Conservation (phyloP, 2,797 vertebrate species). For the Florisuga fusca region DNA sequence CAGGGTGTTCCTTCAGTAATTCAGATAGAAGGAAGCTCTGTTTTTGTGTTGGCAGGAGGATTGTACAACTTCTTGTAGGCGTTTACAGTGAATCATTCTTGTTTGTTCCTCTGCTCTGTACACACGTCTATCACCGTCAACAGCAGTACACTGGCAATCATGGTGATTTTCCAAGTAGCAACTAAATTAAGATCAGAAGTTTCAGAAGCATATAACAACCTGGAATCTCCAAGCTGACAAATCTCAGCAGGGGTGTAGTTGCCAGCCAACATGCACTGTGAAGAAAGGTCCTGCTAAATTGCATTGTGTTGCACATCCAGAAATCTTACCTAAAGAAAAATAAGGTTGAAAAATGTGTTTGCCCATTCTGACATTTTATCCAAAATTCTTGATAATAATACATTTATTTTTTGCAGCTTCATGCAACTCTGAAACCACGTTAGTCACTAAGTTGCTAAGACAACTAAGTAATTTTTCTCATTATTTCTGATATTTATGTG, state of each 20-base stretch:
- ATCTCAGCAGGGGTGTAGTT: not conserved
- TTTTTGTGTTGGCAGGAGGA: slow-evolving; percentile 29
- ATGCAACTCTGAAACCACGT: not conserved
- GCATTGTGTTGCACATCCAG: not conserved
- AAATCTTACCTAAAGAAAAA: not conserved
- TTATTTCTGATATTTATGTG: not conserved
- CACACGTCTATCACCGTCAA: not conserved
- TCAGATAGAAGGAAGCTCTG: slow-evolving; percentile 37
- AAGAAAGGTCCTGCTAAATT: not conserved
- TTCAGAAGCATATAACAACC: not conserved
- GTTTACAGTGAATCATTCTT: slow-evolving; percentile 35
- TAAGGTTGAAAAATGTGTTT: not conserved
- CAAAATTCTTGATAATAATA: not conserved
- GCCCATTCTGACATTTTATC: not conserved
- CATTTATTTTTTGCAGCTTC: not conserved
- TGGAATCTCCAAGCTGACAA: slow-evolving; percentile 8
- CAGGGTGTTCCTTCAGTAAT: not conserved
- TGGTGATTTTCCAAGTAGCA: slow-evolving; percentile 6
- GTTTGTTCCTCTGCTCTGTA: slow-evolving; percentile 13
- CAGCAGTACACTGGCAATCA: not conserved
- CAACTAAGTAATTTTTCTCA: not conserved
- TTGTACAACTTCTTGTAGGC: slow-evolving; percentile 16
- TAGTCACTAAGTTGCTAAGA: not conserved
- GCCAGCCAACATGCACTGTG: not conserved
- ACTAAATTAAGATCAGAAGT: slow-evolving; percentile 32